phyloP scores from a whole-genome alignment of 2,113 vertebrate species.

The Chiloscyllium plagiosum region DNA sequence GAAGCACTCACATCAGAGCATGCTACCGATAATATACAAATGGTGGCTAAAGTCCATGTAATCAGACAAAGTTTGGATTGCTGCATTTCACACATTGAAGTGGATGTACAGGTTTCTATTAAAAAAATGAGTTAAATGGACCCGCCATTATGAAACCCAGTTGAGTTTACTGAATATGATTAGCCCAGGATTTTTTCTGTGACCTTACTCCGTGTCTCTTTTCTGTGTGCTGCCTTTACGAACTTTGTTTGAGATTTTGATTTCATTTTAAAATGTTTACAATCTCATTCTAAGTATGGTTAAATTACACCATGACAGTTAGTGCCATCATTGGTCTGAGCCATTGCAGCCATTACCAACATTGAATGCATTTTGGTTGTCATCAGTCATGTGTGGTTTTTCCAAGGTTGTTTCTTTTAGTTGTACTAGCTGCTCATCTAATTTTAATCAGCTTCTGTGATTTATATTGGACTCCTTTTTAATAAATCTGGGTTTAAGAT shows the following conservation, averaged over 20 bases:
- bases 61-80: neutral
- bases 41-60: neutral
- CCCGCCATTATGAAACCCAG: neutral
- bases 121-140: neutral
- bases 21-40: neutral
- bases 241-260: neutral
- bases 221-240: neutral
- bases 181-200: neutral
- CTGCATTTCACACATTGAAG: neutral
- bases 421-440: neutral
- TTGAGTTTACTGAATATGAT: neutral
- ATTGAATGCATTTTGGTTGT: neutral
- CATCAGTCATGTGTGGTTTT: neutral
- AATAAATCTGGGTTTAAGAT: neutral
- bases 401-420: neutral
- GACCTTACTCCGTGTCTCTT: neutral
- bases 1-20: neutral
- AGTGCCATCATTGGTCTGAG: neutral
- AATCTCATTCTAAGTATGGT: neutral
- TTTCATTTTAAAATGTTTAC: neutral
- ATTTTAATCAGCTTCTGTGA: conserved; percentile 12
- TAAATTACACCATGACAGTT: neutral
- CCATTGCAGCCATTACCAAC: neutral
- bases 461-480: conserved; percentile 15
- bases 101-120: neutral